A percentile compares a stretch with the other conserved stretches of the same genome.
These are phyloP conservation scores for Ambastaia sidthimunki DNA, from an alignment of 2,797 vertebrate species.

Conservation along the genomic window DNA sequence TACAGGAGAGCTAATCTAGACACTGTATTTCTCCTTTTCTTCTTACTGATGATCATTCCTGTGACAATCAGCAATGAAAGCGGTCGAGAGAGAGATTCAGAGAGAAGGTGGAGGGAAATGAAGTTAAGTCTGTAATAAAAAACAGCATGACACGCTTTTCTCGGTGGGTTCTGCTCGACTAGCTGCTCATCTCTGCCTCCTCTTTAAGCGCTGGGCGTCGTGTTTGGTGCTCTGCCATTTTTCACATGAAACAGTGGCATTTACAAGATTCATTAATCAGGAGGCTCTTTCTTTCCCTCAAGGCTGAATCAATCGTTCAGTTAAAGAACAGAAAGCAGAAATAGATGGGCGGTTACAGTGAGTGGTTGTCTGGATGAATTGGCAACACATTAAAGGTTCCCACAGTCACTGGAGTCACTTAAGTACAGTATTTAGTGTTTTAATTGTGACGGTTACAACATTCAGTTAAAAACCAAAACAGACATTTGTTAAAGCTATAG, in stretches of 20 bases:
- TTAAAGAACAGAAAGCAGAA: slow-evolving; percentile 22
- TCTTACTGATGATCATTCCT: slow-evolving; percentile 62
- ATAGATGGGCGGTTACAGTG: slow-evolving; percentile 16
- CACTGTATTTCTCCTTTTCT: slow-evolving; percentile 55
- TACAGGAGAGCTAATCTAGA: slow-evolving; percentile 67
- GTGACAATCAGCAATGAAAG: slow-evolving; percentile 66
- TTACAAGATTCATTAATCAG: slow-evolving; percentile 68
- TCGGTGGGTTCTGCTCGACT: slow-evolving; percentile 41
- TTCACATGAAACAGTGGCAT: slow-evolving; percentile 60
- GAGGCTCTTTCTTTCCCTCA: slow-evolving; percentile 67
- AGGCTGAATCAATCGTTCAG: slow-evolving; percentile 64
- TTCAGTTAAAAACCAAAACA: neutral
- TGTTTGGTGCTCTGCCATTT: slow-evolving; percentile 44
- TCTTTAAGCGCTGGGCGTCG: slow-evolving; percentile 29
- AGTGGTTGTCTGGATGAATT: slow-evolving; percentile 21
- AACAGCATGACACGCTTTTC: slow-evolving; percentile 43
- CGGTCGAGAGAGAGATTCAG: slow-evolving; percentile 38
- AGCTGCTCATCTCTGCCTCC: slow-evolving; percentile 13
- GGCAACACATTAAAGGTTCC: slow-evolving; percentile 21
- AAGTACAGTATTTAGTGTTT: slow-evolving; percentile 5
- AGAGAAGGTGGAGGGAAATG: slow-evolving; percentile 18
- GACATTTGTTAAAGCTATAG: neutral
- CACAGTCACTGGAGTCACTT: neutral
- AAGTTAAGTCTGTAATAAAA: slow-evolving; percentile 38
- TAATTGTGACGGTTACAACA: neutral